Conservation (phyloP, 2,888 invertebrate species). For the Hirtodrosophila trivittata region DNA sequence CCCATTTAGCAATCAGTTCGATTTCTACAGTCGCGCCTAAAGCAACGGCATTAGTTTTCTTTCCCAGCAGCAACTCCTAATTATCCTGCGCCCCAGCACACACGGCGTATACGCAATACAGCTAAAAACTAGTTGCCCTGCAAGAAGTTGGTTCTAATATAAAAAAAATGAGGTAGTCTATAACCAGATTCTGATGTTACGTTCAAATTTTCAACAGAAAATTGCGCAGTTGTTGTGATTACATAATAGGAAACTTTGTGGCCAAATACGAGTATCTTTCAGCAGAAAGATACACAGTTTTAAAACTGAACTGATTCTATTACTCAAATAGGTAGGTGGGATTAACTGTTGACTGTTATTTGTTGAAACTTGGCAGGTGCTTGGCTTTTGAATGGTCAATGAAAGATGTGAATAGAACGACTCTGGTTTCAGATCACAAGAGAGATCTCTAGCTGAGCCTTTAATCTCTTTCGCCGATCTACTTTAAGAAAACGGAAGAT, state of each 20-base stretch:
- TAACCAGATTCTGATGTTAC: slow-evolving; percentile 3
- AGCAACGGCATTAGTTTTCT: slow-evolving; percentile 66
- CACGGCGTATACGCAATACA: slow-evolving; percentile 16
- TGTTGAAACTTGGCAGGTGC: slow-evolving; percentile 13
- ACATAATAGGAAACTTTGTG: slow-evolving; percentile 47
- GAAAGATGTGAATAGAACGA: too few species aligned
- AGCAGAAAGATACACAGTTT: slow-evolving; percentile 4
- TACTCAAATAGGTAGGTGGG: slow-evolving; percentile 37
- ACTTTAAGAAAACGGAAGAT: not conserved
- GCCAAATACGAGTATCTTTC: not conserved
- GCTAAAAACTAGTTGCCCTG: slow-evolving; percentile 10
- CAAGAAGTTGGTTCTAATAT: slow-evolving; percentile 50
- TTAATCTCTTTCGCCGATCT: not conserved
- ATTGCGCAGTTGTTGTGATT: slow-evolving; percentile 68
- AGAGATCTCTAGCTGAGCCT: too few species aligned
- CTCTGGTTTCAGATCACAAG: too few species aligned
- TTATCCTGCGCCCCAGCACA: slow-evolving; percentile 25
- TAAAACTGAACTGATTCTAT: slow-evolving; percentile 2
- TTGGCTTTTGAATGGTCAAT: not conserved
- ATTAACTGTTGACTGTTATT: slow-evolving; percentile 6
- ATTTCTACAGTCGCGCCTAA: slow-evolving; percentile 73
- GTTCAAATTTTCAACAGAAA: slow-evolving; percentile 48
- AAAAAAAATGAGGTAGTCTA: slow-evolving; percentile 5
- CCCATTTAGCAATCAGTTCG: slow-evolving; percentile 79
- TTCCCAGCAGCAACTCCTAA: slow-evolving; percentile 32